Percentiles rank a stretch among this genome's conserved stretches.
phyloP scores from a whole-genome alignment of 2,113 vertebrate species.

The Hystrix cristata region DNA sequence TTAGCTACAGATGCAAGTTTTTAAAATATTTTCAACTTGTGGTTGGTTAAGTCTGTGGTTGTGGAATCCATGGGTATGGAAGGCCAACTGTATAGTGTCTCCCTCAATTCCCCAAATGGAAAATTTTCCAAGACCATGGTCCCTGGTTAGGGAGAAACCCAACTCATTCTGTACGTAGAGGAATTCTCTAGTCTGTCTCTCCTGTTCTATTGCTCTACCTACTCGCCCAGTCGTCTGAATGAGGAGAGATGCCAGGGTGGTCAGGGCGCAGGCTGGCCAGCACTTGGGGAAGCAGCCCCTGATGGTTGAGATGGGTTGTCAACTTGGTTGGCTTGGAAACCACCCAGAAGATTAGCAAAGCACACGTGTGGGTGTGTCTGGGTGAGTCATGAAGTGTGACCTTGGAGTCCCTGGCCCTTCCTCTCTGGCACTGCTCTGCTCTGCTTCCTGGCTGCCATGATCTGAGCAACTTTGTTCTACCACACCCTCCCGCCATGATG shows the following conservation, averaged over 20 bases:
- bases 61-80: neutral
- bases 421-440: neutral
- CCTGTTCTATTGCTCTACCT: neutral
- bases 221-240: neutral
- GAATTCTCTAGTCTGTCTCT: neutral
- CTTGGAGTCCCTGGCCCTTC: neutral
- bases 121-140: neutral
- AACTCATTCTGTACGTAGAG: neutral
- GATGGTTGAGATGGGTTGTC: neutral
- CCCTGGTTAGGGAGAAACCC: neutral
- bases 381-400: no score
- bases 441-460: neutral
- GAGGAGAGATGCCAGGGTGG: neutral
- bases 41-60: neutral
- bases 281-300: neutral
- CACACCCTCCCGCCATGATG: neutral
- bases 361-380: neutral
- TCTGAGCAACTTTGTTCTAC: neutral
- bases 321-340: neutral
- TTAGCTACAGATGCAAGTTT: neutral
- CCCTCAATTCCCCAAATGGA: neutral
- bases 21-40: neutral
- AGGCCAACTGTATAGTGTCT: neutral
- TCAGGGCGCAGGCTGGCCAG: neutral
- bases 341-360: neutral